Base-by-base conservation (phyloP, 2,113 vertebrate genomes). In the Bos taurus region DNA sequence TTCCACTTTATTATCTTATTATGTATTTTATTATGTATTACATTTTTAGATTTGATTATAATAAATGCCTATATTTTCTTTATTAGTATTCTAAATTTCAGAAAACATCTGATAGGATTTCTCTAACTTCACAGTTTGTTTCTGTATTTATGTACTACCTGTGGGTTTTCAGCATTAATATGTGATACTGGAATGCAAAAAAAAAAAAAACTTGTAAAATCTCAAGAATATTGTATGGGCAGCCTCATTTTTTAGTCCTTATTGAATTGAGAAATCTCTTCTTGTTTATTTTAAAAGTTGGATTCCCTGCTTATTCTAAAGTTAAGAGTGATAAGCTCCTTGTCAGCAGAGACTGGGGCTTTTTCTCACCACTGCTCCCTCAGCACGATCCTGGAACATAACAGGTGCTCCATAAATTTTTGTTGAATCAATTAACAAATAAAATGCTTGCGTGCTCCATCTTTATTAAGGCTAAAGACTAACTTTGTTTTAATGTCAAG, bases 251-350 rank as follows among this genome's bases (percentile, higher is more conserved):
- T 96, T 78, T 30, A 77, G 82, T 78, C 30, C 46, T 93, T 84
- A 91, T 23, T 85, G 21, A 77, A 90, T 33, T 83, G 40, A 95
- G 30, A 92, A 80, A 86, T 95, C 48, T 83, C 77, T 56, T 71
- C 64, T 94, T 96, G 30, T 92, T 95, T 85, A 28, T 90, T 90
- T 97, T 74, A 54, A 96, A 97, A 94, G 86, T 80, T 96, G 54
- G 56, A 78, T 93, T 84, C 16, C 28, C 36, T 90, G 26, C 64
- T 77, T 88, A 50, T 93, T 93, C 84, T 93, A 54, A 94, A 89
- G n/a, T 97, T 94, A 67, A 92, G 60, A 62, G 13, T 88, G 60
- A 26, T 54, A 92, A 50, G 46, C 46, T 93, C 50, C 33, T 95
- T 88, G 30, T 62, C 56, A 54, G 21, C 59, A 94, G 81, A 91